A percentile compares a stretch with the other conserved stretches of the same genome.
Evolutionary conservation across 2,113 vertebrate species (phyloP).

Genomic region (Raphicerus campestris): DNA sequence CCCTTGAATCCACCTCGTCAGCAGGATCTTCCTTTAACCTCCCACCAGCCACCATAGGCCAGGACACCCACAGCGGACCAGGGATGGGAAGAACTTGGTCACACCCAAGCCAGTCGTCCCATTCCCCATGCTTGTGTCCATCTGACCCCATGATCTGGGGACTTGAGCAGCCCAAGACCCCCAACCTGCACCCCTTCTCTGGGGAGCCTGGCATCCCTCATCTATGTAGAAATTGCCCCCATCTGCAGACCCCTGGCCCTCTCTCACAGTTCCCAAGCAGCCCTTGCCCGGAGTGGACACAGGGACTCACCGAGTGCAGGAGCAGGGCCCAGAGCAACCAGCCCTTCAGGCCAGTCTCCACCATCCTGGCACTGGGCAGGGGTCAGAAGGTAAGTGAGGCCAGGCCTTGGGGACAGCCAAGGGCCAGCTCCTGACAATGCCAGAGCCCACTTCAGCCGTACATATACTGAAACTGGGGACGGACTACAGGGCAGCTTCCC

Average conservation of each 20-base stretch:
- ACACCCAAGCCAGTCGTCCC: not conserved
- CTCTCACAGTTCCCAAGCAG: not conserved
- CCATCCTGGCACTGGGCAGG: not conserved
- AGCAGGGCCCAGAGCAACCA: slow-evolving; percentile 51
- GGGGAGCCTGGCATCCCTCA: not conserved
- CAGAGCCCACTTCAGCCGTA: not conserved
- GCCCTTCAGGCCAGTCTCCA: not conserved
- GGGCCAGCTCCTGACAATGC: not conserved
- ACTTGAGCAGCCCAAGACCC: not conserved
- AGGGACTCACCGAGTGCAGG: slow-evolving; percentile 40
- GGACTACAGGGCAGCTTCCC: not conserved
- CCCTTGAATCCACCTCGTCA: accelerated
- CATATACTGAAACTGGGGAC: not conserved
- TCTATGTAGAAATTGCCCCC: not conserved
- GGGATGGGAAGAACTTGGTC: not conserved
- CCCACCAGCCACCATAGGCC: not conserved
- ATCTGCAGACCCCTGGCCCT: not conserved
- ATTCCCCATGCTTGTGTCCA: no score
- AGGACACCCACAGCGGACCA: not conserved
- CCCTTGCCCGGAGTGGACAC: accelerated
- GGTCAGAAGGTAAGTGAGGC: no score
- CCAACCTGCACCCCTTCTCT: not conserved
- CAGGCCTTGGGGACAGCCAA: not conserved
- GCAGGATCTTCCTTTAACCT: not conserved
- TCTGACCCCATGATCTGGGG: not conserved